phyloP scores from a whole-genome alignment of 1,140 invertebrate genomes.

The Sesamia nonagrioides region DNA sequence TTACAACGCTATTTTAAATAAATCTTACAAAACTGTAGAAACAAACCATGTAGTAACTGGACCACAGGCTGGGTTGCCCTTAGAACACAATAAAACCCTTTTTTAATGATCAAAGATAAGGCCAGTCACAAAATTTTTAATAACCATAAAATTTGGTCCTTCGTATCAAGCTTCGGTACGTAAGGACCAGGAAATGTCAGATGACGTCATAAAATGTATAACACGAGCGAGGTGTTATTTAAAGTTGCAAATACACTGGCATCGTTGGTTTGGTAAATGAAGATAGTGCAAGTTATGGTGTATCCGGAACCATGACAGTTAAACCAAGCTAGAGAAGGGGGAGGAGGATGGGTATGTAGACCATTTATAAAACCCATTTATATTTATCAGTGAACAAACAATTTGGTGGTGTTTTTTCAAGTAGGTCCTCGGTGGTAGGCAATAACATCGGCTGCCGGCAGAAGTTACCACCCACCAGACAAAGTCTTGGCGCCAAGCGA shows the following conservation, averaged over 20 bases:
- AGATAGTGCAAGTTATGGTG: neutral
- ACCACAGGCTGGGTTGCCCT: slow-evolving; percentile 7
- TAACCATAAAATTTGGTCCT: slow-evolving; percentile 42
- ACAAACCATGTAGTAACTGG: slow-evolving; percentile 11
- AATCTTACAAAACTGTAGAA: neutral
- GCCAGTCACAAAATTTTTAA: slow-evolving; percentile 40
- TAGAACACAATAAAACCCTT: slow-evolving; percentile 35
- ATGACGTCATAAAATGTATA: slow-evolving; percentile 29
- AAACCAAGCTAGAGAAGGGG: neutral
- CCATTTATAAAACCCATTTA: neutral
- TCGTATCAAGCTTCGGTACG: slow-evolving; percentile 10
- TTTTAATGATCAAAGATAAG: slow-evolving; percentile 46
- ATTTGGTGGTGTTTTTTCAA: neutral
- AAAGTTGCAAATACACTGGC: slow-evolving; percentile 25
- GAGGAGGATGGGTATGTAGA: neutral
- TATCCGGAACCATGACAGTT: neutral
- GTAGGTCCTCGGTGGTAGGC: too few relatives aligned
- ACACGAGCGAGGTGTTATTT: slow-evolving; percentile 20
- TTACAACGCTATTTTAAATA: neutral
- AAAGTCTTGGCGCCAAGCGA: too few relatives aligned
- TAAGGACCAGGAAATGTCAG: slow-evolving; percentile 23
- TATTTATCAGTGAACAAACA: neutral
- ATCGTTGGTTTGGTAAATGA: neutral
- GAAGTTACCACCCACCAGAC: too few relatives aligned
- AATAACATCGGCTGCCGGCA: too few relatives aligned